Base-by-base conservation (phyloP, 2,888 invertebrate genomes). In the Lacanobia wlatinum region DNA sequence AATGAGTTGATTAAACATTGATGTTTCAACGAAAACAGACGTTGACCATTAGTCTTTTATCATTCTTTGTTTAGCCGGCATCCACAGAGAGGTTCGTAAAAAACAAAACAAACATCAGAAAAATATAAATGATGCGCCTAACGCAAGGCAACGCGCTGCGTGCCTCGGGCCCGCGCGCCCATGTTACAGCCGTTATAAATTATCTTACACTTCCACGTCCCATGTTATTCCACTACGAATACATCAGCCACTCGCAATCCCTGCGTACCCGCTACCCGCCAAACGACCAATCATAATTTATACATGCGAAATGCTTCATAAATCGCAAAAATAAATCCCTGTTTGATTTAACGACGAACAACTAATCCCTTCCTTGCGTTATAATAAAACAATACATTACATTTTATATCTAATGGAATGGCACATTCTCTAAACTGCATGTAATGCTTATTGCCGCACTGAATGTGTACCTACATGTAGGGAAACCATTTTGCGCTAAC, bases 51-150 rank as follows among this genome's bases (percentile, higher is more conserved):
- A 94, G 91, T 94, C 92, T 95, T 94, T 92, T 92, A 93, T 92
- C 91, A 92, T 94, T 94, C 94, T 95, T 95, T 95, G 95, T 95
- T 95, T 94, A 89, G 90, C 90, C 93, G 93, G 91, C 92, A 90
- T 92, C 90, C 90, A 91, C 91, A 92, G 90, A 91, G 91, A 90
- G 90, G 86, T 88, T 89, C 88, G 90, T 93, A 94, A 94, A 94
- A 94, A 89, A 93, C 90, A 92, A 94, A 93, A 94, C 94, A 95
- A 94, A 95, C 94, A 94, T 93, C 89, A 93, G 91, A 93, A 94
- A 93, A 95, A 95, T 95, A 96, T 95, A 95, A 96, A 96, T 95
- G 95, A 96, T 94, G 93, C 93, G 91, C 90, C 94, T 95, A 95
- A 95, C 94, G 90, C 90, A 91, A 93, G 92, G 93, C 94, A 93